Conservation (phyloP, 2,113 vertebrate genomes). For the Acrocephalus arundinaceus region DNA sequence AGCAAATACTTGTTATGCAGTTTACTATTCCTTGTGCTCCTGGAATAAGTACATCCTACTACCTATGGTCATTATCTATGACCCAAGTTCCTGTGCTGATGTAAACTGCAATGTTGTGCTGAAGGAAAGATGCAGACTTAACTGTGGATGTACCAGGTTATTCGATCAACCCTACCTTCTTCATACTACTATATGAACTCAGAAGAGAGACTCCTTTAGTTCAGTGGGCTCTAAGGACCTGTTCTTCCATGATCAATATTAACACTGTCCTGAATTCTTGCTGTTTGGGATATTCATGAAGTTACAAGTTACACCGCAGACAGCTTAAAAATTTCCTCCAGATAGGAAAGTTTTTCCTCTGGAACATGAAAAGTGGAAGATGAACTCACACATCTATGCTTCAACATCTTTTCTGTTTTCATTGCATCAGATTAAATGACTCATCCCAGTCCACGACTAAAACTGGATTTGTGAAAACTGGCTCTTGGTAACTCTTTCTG, state of each 20-base stretch:
- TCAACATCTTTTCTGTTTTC: neutral
- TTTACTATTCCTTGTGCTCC: neutral
- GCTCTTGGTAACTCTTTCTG: neutral
- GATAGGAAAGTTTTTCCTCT: neutral
- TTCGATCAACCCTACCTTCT: neutral
- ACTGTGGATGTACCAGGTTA: neutral
- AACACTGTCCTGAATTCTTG: neutral
- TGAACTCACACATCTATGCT: neutral
- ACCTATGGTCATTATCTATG: neutral
- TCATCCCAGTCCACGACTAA: neutral
- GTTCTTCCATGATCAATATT: neutral
- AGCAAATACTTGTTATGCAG: neutral
- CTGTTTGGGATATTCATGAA: neutral
- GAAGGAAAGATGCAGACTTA: neutral
- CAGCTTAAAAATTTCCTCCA: neutral
- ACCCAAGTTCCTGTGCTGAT: accelerated
- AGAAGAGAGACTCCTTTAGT: neutral
- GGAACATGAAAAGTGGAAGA: neutral
- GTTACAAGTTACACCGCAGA: neutral
- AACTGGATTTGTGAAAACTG: neutral
- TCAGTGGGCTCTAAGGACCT: neutral
- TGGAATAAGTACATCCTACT: neutral
- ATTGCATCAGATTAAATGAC: neutral
- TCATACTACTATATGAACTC: neutral
- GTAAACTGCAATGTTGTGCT: accelerated